Evolutionary conservation across 2,888 invertebrate species (phyloP).

Genomic region (Homarus gammarus): DNA sequence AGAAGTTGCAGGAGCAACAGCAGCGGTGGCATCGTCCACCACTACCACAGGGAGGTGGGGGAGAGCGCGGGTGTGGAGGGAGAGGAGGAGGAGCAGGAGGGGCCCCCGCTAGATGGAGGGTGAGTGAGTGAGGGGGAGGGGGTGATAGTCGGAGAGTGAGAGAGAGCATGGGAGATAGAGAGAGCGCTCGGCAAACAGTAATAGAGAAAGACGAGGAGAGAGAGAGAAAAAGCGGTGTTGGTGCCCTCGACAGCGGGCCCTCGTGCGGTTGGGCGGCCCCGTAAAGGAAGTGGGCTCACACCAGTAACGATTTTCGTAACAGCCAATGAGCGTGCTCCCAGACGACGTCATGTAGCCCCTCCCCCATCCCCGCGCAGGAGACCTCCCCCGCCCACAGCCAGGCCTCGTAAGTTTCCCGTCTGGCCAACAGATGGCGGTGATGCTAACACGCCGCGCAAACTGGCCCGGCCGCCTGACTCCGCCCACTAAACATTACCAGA

Average conservation of each 20-base stretch:
- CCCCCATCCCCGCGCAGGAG: slow-evolving; percentile 39
- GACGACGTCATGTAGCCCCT: slow-evolving; percentile 62
- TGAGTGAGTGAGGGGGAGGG: slow-evolving; percentile 17
- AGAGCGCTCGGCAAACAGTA: slow-evolving; percentile 61
- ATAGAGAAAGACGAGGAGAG: slow-evolving; percentile 65
- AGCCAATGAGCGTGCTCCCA: slow-evolving; percentile 68
- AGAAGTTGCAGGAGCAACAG: background rate
- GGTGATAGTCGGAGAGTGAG: slow-evolving; percentile 7
- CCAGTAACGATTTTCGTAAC: slow-evolving; percentile 71
- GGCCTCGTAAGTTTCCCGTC: slow-evolving; percentile 50
- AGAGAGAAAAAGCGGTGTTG: slow-evolving; percentile 61
- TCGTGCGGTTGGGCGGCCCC: slow-evolving; percentile 66
- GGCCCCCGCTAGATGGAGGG: slow-evolving; percentile 23
- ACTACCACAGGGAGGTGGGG: background rate
- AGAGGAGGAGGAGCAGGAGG: background rate
- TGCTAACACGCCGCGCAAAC: slow-evolving; percentile 68
- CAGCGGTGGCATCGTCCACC: background rate
- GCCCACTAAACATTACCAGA: slow-evolving; percentile 46
- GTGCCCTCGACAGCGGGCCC: slow-evolving; percentile 54
- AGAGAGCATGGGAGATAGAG: slow-evolving; percentile 58
- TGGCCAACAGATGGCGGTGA: slow-evolving; percentile 73
- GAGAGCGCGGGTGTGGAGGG: background rate
- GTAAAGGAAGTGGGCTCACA: slow-evolving; percentile 66
- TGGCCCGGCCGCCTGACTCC: slow-evolving; percentile 34
- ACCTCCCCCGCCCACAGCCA: slow-evolving; percentile 55